Percentiles rank a stretch among this genome's conserved stretches.
These are phyloP conservation scores for Diploscapter pachys DNA, from an alignment of 1,140 invertebrate genomes.

Conservation along the genomic window DNA sequence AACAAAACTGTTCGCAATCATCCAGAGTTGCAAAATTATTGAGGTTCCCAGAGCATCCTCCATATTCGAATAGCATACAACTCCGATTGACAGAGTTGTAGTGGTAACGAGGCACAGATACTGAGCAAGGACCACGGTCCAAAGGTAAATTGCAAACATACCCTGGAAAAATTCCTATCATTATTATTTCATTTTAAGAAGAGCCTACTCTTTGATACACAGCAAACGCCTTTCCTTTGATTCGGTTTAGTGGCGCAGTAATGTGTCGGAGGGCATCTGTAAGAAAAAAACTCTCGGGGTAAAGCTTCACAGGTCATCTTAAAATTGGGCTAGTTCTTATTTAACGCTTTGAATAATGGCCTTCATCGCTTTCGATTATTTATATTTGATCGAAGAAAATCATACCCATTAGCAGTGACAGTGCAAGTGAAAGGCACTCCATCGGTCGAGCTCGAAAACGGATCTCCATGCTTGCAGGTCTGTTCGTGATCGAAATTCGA, in stretches of 20 bases:
- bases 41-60: constrained; percentile 44
- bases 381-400: no score
- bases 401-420: constrained; percentile 22
- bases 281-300: background rate
- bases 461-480: constrained; percentile 39
- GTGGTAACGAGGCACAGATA: constrained; percentile 36
- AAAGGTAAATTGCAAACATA: constrained; percentile 45
- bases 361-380: no score
- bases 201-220: constrained; percentile 43
- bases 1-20: constrained; percentile 46
- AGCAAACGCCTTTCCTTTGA: constrained; percentile 40
- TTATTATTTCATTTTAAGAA: background rate
- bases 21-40: constrained; percentile 45
- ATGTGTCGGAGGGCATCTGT: constrained; percentile 43
- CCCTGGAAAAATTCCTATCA: constrained; percentile 5
- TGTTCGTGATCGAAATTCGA: background rate
- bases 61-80: constrained; percentile 41
- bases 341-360: no score
- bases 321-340: no score
- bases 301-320: no score
- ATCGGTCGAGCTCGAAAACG: constrained; percentile 38
- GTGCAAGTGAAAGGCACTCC: constrained; percentile 38
- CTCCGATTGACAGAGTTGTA: constrained; percentile 35
- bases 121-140: constrained; percentile 40
- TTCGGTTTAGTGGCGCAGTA: constrained; percentile 42